Evolutionary conservation across 2,797 vertebrate genomes (phyloP).

Genomic region (Enoplosus armatus): DNA sequence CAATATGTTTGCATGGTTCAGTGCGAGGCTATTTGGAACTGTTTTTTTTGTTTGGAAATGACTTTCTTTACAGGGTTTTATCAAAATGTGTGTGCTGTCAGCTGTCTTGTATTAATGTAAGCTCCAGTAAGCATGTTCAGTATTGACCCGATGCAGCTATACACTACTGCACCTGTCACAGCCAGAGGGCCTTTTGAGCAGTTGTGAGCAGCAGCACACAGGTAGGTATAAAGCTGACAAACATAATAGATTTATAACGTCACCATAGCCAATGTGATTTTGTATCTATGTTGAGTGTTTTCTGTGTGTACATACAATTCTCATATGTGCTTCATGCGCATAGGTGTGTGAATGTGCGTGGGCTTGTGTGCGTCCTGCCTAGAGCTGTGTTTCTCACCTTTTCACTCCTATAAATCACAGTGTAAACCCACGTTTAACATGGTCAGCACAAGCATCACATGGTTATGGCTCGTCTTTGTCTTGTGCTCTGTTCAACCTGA

Average conservation of each 20-base stretch:
- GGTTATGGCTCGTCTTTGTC: conserved; percentile 46
- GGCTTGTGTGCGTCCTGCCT: conserved; percentile 35
- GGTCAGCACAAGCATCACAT: conserved; percentile 52
- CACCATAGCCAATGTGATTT: conserved; percentile 11
- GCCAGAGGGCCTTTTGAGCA: conserved; percentile 25
- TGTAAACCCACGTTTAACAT: conserved; percentile 55
- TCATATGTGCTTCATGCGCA: neutral
- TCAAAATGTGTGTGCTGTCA: conserved; percentile 43
- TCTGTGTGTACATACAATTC: conserved; percentile 12
- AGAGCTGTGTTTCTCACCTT: conserved; percentile 35
- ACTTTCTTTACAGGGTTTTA: conserved; percentile 45
- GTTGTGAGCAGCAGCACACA: conserved; percentile 14
- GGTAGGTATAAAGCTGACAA: conserved; percentile 13
- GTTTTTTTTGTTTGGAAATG: conserved; percentile 28
- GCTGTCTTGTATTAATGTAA: conserved; percentile 47
- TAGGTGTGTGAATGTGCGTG: conserved; percentile 1
- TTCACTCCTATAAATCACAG: conserved; percentile 58
- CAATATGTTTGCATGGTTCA: conserved; percentile 47
- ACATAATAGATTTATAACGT: conserved; percentile 31
- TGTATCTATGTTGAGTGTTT: neutral
- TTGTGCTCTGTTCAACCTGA: conserved; percentile 36
- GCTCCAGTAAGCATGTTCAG: conserved; percentile 24
- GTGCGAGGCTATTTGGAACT: conserved; percentile 22
- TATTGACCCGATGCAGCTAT: conserved; percentile 35
- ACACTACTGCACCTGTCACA: conserved; percentile 36